Conservation (phyloP, 2,888 invertebrate genomes). For the Arge pagana region DNA sequence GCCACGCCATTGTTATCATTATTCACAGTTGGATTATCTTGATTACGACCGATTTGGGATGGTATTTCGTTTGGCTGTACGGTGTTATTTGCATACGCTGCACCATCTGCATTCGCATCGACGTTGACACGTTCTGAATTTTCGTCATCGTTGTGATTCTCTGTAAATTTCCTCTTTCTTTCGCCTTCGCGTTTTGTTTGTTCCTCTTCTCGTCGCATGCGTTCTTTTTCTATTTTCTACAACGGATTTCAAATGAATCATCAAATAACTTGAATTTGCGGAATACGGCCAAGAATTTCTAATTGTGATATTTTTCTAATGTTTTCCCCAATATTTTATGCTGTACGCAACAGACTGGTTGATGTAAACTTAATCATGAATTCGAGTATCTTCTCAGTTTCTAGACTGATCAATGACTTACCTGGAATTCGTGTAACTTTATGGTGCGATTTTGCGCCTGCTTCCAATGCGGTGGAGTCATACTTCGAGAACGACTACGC, state of each 20-base stretch:
- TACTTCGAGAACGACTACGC: slow-evolving; percentile 80
- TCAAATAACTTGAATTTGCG: background rate
- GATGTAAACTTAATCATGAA: no score
- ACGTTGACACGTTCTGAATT: background rate
- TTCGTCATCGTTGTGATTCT: background rate
- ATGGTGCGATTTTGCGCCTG: slow-evolving; percentile 85
- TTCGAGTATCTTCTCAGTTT: no score
- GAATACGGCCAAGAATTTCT: no score
- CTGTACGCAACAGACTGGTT: background rate
- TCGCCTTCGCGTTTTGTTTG: slow-evolving; percentile 53
- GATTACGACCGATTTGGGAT: slow-evolving; percentile 14
- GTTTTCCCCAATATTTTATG: no score
- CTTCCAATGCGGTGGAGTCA: slow-evolving; percentile 94
- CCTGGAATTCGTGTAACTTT: slow-evolving; percentile 80
- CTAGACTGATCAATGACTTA: slow-evolving; percentile 40
- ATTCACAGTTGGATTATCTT: slow-evolving; percentile 20
- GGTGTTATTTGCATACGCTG: slow-evolving; percentile 38
- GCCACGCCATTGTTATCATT: slow-evolving; percentile 32
- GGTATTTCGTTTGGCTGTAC: slow-evolving; percentile 27
- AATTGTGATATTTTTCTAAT: no score
- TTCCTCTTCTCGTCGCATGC: slow-evolving; percentile 65
- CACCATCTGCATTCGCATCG: background rate
- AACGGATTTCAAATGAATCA: background rate
- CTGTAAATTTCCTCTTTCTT: slow-evolving; percentile 24
- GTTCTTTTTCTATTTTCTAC: slow-evolving; percentile 50